Evolutionary conservation across 1,140 invertebrate species (phyloP), one percentile per base, ranked within the genome.

Genomic region (Cephus cinctus): DNA sequence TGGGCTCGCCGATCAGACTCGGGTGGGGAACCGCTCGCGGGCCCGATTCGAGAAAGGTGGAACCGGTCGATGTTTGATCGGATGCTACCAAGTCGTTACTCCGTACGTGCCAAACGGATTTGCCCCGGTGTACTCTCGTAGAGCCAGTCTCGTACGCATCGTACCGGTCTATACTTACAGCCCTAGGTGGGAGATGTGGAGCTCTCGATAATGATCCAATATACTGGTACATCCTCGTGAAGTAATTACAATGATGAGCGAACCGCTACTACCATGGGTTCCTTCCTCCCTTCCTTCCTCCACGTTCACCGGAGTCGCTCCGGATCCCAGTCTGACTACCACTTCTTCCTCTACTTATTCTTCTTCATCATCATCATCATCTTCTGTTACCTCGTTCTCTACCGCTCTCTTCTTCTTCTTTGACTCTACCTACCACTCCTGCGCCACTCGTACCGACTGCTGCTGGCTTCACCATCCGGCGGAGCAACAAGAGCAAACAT

Each of bases 161-260:
- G 44, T 35, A 22, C 23, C 15, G 21, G 23, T 19, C 66, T 69
- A 68, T 70, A 71, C 66, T 70, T 71, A 70, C 54, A 53, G 50
- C 54, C 27, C 57, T 70, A 69, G 65, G 60, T 70, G 64, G 63
- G 65, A 67, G 62, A 73, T 70, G 67, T 71, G 63, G 64, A 67
- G 63, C 67, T 67, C 58, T 64, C 65, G 69, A 73, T 71, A 73
- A 71, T 71, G 70, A 73, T 71, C 70, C 67, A 71, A 73, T 73
- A 69, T 71, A 69, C 59, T 65, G 65, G 66, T 67, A 71, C 70
- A 73, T 73, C 69, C 63, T 69, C 52, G 66, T 57, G 61, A 71
- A 73, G 70, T 73, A 73, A 73, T 73, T 71, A 70, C 70, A 71
- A 71, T 71, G 69, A 73, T 69, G 69, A 71, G 69, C 61, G 59